Evolutionary conservation across 2,113 vertebrate species (phyloP), one percentile per base, ranked within the genome.

Genomic region (Eclectus roratus): DNA sequence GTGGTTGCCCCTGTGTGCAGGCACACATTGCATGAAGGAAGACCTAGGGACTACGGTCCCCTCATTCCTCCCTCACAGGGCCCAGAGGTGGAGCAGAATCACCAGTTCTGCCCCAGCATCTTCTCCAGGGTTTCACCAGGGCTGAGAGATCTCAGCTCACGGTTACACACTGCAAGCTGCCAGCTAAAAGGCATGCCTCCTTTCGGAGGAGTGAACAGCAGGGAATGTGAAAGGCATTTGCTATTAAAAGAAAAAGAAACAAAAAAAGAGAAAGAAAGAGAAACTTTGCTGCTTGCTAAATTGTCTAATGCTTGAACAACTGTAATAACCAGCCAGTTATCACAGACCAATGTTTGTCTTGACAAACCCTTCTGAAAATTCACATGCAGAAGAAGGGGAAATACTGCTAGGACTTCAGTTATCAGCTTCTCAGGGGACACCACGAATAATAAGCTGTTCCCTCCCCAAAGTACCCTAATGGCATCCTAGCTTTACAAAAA

Each of bases 401-500:
- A 72, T 70, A 83, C 11, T 58, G 33, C 43, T 50, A 94, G 50
- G 55, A 52, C 60, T 87, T 94, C 41, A 85, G 29, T 76, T 89
- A 82, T 21, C 68, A 91, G 64, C 50, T 85, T 87, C 89, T 92
- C 93, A 52, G 58, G 76, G 50, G 91, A 85, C 33, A 66, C 33
- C 31, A 28, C 18, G 90, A 92, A 96, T 72, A 89, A 93, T 58
- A 72, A 91, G 53, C 55, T 66, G 44, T 37, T 77, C 50, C 29
- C 47, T 88, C n/a, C 69, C 68, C 17, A 16, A 68, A 93, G 88
- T 44, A 93, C 60, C 21, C 52, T 93, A 91, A 85, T 41, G 44
- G 80, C 55, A 92, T 79, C 65, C 44, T 39, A 71, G 74, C 49
- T 88, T 88, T 52, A 88, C 63, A 86, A 91, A 96, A 93, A 84